Conservation (phyloP, 2,797 vertebrate genomes). For the Phrynocephalus vlangalii region DNA sequence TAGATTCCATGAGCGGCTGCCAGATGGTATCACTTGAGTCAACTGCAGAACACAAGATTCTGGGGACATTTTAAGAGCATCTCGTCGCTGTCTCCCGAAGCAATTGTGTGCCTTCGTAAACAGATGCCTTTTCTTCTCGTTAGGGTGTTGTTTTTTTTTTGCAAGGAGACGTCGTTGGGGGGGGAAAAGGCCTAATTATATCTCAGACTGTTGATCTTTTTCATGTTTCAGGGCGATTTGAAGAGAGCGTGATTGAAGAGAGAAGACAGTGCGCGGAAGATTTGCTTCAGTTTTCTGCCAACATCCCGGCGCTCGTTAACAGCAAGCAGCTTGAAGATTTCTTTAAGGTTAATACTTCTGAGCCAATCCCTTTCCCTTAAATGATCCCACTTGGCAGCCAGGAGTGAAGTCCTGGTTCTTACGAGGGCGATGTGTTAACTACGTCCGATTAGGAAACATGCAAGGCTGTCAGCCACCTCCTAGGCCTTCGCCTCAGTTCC, state of each 20-base stretch:
- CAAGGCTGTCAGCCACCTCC: neutral
- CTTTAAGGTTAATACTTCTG: constrained; percentile 88
- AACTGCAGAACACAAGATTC: constrained; percentile 45
- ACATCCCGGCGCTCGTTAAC: constrained; percentile 92
- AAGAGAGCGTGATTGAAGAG: constrained; percentile 93
- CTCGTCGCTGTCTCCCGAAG: constrained; percentile 58
- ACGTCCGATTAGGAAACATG: neutral
- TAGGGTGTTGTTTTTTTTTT: constrained; percentile 27
- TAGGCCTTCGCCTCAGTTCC: neutral
- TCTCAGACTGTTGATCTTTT: constrained; percentile 53
- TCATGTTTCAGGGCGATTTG: constrained; percentile 89
- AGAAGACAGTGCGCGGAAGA: constrained; percentile 97
- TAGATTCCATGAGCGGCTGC: constrained; percentile 58
- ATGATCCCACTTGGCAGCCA: constrained; percentile 36
- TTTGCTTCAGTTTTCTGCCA: constrained; percentile 96
- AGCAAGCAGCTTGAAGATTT: constrained; percentile 95
- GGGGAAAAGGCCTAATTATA: constrained; percentile 23
- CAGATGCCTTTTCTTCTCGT: constrained; percentile 49
- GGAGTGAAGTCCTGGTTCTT: constrained; percentile 15
- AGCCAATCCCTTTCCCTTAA: constrained; percentile 25
- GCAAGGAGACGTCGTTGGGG: constrained; percentile 23
- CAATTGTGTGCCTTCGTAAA: constrained; percentile 52
- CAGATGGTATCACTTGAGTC: constrained; percentile 58
- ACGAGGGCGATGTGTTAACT: neutral
- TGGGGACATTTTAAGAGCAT: constrained; percentile 58